A percentile compares a stretch with the other conserved stretches of the same genome.
Evolutionary conservation across 2,888 invertebrate genomes (phyloP).

Genomic region (Lamellibrachia satsuma): DNA sequence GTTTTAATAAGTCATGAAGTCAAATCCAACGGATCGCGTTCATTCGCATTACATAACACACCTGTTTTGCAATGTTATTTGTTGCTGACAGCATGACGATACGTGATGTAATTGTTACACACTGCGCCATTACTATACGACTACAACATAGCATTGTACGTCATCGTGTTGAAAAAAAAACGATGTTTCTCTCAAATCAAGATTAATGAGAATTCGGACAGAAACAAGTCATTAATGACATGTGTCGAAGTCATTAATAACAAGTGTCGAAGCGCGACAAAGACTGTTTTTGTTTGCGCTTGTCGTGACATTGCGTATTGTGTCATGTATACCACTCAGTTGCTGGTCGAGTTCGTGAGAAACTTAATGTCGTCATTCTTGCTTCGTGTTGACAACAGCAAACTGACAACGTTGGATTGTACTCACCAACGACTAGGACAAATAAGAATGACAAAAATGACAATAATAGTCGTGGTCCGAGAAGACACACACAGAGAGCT

Average conservation of each 20-base stretch:
- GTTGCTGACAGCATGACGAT: not conserved
- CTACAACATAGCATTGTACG: not conserved
- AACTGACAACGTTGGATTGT: not conserved
- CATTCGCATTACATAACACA: not conserved
- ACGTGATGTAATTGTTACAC: not conserved
- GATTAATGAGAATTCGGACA: not conserved
- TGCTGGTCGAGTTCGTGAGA: not conserved
- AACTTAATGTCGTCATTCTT: not conserved
- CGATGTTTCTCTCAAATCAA: not conserved
- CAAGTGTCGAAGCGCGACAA: not conserved
- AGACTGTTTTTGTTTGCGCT: not conserved
- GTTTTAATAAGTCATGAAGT: constrained; percentile 17
- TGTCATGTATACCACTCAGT: not conserved
- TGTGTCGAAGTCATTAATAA: not conserved
- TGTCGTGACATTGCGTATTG: not conserved
- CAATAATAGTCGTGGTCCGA: not conserved
- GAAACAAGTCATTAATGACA: not conserved
- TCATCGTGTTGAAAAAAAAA: not conserved
- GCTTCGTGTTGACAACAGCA: not conserved
- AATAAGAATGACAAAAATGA: not conserved
- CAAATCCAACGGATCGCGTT: not conserved
- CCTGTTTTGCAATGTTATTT: not conserved
- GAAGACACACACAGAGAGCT: not conserved
- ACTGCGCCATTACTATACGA: not conserved
- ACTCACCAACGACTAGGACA: not conserved